Base-by-base conservation (phyloP, 2,113 vertebrate species). In the Thryonomys swinderianus region DNA sequence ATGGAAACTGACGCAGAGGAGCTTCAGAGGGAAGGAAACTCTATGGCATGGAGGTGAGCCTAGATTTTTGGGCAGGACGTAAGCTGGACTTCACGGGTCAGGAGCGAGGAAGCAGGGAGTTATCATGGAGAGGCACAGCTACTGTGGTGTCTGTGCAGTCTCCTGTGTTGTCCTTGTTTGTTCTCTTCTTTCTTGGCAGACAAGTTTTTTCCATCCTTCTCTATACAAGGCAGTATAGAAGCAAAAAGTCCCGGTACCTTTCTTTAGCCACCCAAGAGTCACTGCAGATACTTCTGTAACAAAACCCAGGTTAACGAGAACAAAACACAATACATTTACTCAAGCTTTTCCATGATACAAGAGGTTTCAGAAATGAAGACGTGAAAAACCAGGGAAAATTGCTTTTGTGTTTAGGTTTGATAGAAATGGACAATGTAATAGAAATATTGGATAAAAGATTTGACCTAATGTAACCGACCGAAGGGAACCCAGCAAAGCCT, bases 1-100 rank as follows among this genome's bases (percentile, higher is more conserved):
- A 95, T 94, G 80, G 62, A 91, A 93, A 91, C 30, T 18, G 84
- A 91, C 79, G 85, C 88, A 84, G 76, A 92, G 83, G n/a, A 32
- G n/a, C 53, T 93, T 64, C n/a, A 78, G 62, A 88, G 90, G 74
- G 61, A 82, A 86, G 79, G 42, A 82, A 71, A 66, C 59, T 51
- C 23, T 62, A 3, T 32, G 45, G 32, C n/a, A 12, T 74, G 57
- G 74, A 61, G 81, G 48, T 71, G 34, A 76, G 62, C 10, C 27
- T 37, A 23, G 59, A 59, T 5, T 11, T 32, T 81, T 82, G 90
- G 32, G 40, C 5, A 87, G 30, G 73, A 62, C 17, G 18, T 80
- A 10, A 69, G 32, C 17, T 79, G 32, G 71, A 51, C 8, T 76
- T 91, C 40, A 7, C 37, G 66, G 73, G 37, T 30, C 62, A n/a